Percentiles rank a stretch among this genome's conserved stretches.
Evolutionary conservation across 1,140 invertebrate species (phyloP).

Genomic region (Pseudomyrmex flavicornis): DNA sequence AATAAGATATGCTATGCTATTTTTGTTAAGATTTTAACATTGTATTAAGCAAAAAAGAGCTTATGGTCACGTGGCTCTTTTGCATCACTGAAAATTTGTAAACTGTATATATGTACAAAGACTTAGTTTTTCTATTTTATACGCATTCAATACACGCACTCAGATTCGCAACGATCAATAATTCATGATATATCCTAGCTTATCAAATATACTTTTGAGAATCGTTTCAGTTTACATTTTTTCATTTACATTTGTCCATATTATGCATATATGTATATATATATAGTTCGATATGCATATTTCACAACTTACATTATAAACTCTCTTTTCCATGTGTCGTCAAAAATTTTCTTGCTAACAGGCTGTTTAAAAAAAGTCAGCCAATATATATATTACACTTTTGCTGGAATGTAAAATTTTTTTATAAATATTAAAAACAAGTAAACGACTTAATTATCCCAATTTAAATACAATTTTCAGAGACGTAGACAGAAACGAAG

Average conservation of each 20-base stretch:
- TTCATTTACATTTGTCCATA: not conserved
- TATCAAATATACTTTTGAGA: not conserved
- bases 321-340: not conserved
- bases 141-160: constrained; percentile 15
- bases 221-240: constrained; percentile 24
- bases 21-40: constrained; percentile 9
- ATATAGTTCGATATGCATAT: constrained; percentile 28
- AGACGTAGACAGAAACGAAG: not conserved
- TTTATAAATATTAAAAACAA: not conserved
- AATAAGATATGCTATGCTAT: constrained; percentile 13
- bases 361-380: not conserved
- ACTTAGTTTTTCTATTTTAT: constrained; percentile 2
- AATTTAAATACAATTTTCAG: constrained; percentile 7
- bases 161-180: constrained; percentile 31
- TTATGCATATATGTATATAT: not conserved
- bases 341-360: constrained; percentile 18
- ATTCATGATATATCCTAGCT: constrained; percentile 21
- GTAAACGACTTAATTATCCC: not conserved
- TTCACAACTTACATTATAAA: constrained; percentile 15
- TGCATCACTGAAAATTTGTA: constrained; percentile 10
- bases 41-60: not conserved
- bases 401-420: constrained; percentile 18
- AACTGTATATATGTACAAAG: constrained; percentile 43
- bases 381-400: not conserved
- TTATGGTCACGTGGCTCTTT: not conserved